Percentiles rank a stretch among this genome's conserved stretches.
Evolutionary conservation across 2,113 vertebrate genomes (phyloP).

Genomic region (Eonycteris spelaea): DNA sequence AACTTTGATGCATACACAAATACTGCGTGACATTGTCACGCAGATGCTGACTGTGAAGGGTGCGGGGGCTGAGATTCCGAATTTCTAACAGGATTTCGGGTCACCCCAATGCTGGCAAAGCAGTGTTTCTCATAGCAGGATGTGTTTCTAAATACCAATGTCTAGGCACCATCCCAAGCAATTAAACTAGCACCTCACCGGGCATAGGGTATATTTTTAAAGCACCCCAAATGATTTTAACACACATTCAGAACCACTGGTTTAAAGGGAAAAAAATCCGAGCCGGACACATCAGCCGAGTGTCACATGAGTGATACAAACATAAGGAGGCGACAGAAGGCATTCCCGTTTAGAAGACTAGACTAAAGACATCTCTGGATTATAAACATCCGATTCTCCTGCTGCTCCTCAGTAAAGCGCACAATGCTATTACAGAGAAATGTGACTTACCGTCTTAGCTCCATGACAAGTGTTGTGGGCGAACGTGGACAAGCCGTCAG

Average conservation of each 20-base stretch:
- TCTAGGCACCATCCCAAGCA: neutral
- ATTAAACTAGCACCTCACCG: neutral
- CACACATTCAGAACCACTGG: neutral
- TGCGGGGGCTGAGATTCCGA: neutral
- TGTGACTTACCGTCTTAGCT: neutral
- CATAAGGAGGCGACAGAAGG: neutral
- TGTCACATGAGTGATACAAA: neutral
- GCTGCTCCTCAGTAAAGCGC: too few species aligned
- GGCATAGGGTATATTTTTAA: neutral
- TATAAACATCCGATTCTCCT: neutral
- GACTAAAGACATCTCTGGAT: neutral
- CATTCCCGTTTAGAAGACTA: neutral
- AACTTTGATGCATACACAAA: neutral
- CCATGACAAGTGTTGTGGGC: neutral
- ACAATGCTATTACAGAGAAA: rapidly evolving
- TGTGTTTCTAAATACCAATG: neutral
- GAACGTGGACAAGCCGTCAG: neutral
- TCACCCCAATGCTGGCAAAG: neutral
- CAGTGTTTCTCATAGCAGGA: neutral
- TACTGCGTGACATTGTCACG: neutral
- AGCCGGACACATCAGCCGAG: neutral
- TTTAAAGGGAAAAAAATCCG: neutral
- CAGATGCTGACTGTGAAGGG: neutral
- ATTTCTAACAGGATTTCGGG: neutral
- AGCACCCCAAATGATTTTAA: neutral